These are phyloP conservation scores for Ochotona curzoniae DNA, from an alignment of 2,113 vertebrate genomes.

Conservation along the genomic window DNA sequence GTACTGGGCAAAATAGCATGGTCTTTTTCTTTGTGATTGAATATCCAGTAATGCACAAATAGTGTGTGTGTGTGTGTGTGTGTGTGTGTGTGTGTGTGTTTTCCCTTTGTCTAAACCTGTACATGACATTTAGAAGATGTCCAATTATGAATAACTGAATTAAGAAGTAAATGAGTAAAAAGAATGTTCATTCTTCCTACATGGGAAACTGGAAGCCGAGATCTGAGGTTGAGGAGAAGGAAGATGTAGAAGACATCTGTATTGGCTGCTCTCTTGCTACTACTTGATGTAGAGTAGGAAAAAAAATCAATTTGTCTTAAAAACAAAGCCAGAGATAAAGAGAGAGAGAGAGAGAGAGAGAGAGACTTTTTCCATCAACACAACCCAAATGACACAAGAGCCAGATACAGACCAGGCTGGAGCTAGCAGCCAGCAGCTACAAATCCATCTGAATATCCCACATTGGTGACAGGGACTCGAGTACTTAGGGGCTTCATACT, in stretches of 20 bases:
- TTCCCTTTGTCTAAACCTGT: not conserved
- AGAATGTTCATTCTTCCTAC: not conserved
- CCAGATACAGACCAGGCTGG: too few relatives aligned
- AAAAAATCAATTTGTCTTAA: too few relatives aligned
- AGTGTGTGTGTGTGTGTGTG: not conserved
- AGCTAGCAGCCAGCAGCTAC: too few relatives aligned
- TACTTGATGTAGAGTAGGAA: too few relatives aligned
- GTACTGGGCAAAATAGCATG: not conserved
- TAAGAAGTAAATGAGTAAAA: not conserved
- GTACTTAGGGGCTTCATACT: too few relatives aligned
- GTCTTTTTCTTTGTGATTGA: not conserved
- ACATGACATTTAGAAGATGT: conserved; percentile 9
- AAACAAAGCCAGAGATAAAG: too few relatives aligned
- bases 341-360: too few relatives aligned
- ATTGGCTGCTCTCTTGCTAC: not conserved
- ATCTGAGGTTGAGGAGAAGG: not conserved
- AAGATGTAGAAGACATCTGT: not conserved
- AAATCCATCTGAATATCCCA: too few relatives aligned
- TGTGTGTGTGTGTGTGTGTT: not conserved
- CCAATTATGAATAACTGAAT: not conserved
- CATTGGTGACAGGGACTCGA: too few relatives aligned
- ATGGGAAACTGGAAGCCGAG: not conserved
- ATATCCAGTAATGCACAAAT: not conserved
- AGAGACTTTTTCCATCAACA: too few relatives aligned
- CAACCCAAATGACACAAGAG: too few relatives aligned